Evolutionary conservation across 2,797 vertebrate species (phyloP).

Genomic region (Epinephelus awoara): DNA sequence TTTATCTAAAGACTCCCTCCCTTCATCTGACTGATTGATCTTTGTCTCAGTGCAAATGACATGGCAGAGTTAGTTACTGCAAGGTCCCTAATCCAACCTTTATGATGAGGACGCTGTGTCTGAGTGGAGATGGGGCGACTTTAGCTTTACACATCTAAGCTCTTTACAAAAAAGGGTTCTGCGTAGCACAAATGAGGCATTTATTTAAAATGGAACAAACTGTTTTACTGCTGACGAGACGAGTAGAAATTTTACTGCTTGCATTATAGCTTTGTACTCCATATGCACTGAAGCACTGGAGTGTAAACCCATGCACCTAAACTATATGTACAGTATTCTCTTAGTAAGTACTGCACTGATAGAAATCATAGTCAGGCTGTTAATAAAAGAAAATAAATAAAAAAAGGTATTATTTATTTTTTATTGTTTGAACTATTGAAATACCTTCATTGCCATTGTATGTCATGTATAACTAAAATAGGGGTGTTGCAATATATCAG

Average conservation of each 20-base stretch:
- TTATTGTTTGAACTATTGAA: not conserved
- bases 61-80: conserved; percentile 59
- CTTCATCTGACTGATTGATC: conserved; percentile 82
- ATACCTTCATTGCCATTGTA: not conserved
- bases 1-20: conserved; percentile 75
- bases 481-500: no score
- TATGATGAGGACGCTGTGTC: conserved; percentile 28
- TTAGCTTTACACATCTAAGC: conserved; percentile 1
- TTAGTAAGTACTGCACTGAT: not conserved
- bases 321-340: not conserved
- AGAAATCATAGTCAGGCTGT: not conserved
- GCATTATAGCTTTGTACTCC: not conserved
- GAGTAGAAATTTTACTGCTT: not conserved
- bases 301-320: no score
- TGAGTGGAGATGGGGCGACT: conserved; percentile 13
- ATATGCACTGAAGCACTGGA: not conserved
- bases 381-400: no score
- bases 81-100: conserved; percentile 60
- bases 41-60: conserved; percentile 70
- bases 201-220: not conserved
- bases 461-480: no score
- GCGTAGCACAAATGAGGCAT: not conserved
- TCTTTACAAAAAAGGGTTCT: conserved; percentile 1
- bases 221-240: conserved; percentile 5
- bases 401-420: no score